phyloP scores from a whole-genome alignment of 2,797 vertebrate genomes.

The Eutrigla gurnardus region DNA sequence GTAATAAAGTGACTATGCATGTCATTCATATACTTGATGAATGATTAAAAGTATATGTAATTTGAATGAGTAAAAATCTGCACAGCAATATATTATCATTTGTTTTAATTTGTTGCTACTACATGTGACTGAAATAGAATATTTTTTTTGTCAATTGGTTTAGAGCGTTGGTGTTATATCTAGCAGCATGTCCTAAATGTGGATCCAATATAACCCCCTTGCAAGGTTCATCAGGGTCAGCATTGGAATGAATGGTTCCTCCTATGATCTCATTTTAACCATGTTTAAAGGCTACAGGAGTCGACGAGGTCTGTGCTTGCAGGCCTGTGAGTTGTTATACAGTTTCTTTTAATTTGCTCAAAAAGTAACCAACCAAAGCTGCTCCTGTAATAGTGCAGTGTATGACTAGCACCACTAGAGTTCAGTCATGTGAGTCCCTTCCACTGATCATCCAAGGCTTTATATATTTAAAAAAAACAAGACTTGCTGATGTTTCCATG shows the following conservation, averaged over 20 bases:
- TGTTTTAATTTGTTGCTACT: background rate
- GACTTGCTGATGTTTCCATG: background rate
- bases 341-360: background rate
- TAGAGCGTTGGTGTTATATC: background rate
- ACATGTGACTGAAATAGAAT: background rate
- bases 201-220: background rate
- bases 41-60: too few relatives aligned
- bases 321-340: background rate
- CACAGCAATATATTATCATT: too few relatives aligned
- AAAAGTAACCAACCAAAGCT: background rate
- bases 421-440: slow-evolving; percentile 9
- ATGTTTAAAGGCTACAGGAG: background rate
- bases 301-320: background rate
- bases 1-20: background rate
- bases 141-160: background rate
- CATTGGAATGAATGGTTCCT: background rate
- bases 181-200: background rate
- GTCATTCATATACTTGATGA: too few relatives aligned
- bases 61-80: too few relatives aligned
- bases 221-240: background rate
- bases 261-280: background rate
- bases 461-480: background rate
- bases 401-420: slow-evolving; percentile 16
- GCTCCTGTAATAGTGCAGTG: background rate
- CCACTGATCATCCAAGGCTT: background rate